These are phyloP conservation scores for Agonopterix alstromeriana DNA, from an alignment of 2,888 invertebrate genomes.

Conservation along the genomic window DNA sequence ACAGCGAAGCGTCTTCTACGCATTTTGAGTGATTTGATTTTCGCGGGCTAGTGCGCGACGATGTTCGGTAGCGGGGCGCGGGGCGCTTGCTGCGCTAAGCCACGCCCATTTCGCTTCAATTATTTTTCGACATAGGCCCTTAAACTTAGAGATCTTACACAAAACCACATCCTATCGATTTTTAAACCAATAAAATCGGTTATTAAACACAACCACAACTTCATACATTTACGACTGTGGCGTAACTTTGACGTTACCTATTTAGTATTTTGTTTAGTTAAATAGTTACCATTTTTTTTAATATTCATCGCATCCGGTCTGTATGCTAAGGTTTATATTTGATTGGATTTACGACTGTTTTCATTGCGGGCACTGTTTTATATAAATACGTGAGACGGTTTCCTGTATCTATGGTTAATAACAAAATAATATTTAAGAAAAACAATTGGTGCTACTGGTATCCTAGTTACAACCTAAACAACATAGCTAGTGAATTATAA, in stretches of 20 bases:
- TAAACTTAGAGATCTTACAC: constrained; percentile 31
- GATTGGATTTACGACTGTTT: constrained; percentile 74
- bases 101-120: no score
- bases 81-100: no score
- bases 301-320: constrained; percentile 63
- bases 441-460: constrained; percentile 52
- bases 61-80: no score
- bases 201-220: constrained; percentile 57
- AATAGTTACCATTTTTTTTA: constrained; percentile 59
- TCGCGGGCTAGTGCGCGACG: no score
- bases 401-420: constrained; percentile 67
- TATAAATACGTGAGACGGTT: constrained; percentile 65
- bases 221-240: constrained; percentile 28
- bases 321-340: constrained; percentile 58
- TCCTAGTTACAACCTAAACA: constrained; percentile 12
- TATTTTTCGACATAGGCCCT: no score
- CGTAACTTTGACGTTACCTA: constrained; percentile 40
- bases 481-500: no score
- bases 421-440: constrained; percentile 62
- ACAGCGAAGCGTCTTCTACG: no score
- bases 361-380: constrained; percentile 69
- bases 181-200: constrained; percentile 47
- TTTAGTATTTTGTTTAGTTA: constrained; percentile 51
- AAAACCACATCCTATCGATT: constrained; percentile 62
- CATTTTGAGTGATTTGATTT: no score